A percentile compares a stretch with the other conserved stretches of the same genome.
These are phyloP conservation scores for Mastigias papua DNA, from an alignment of 30 jellyfish, hydroid and myxozoan species.

Conservation along the genomic window DNA sequence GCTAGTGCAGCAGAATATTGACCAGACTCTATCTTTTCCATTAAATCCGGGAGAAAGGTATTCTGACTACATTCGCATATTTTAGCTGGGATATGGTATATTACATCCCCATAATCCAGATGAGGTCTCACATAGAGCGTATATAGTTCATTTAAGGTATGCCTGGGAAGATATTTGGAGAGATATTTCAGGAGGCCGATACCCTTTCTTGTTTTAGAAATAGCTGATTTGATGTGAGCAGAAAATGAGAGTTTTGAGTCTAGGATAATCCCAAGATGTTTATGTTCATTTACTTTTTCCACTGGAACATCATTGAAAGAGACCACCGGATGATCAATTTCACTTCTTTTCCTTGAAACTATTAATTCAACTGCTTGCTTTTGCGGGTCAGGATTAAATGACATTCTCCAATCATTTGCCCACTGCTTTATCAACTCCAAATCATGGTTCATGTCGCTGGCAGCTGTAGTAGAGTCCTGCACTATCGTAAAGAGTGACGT, in stretches of 20 bases:
- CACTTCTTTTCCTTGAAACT: conserved; percentile 51
- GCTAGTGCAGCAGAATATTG: conserved; percentile 57
- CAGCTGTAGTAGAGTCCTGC: conserved; percentile 57
- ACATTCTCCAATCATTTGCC: conserved; percentile 84
- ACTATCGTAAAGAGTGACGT: conserved; percentile 53
- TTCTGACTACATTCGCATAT: conserved; percentile 32
- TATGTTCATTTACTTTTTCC: conserved; percentile 42
- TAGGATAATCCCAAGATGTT: conserved; percentile 71
- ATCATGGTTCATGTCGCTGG: conserved; percentile 48
- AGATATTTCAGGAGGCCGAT: conserved; percentile 31
- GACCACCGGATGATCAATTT: conserved; percentile 57
- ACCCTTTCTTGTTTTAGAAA: conserved; percentile 53
- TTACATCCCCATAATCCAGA: conserved; percentile 45
- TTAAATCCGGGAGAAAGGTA: conserved; percentile 8
- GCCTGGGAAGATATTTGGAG: conserved; percentile 47
- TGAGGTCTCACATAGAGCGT: conserved; percentile 53
- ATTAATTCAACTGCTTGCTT: conserved; percentile 77
- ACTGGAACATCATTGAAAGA: conserved; percentile 56
- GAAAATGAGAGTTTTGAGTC: conserved; percentile 61
- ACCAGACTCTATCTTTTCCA: conserved; percentile 40
- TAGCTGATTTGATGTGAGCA: conserved; percentile 57
- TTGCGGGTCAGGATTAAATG: conserved; percentile 78
- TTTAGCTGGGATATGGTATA: conserved; percentile 27
- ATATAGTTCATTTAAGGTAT: conserved; percentile 23
- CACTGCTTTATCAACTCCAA: conserved; percentile 63